Percentiles rank a stretch among this genome's conserved stretches.
These are phyloP conservation scores for Drosophila pegasa DNA, from an alignment of 2,888 invertebrate species.

Conservation along the genomic window DNA sequence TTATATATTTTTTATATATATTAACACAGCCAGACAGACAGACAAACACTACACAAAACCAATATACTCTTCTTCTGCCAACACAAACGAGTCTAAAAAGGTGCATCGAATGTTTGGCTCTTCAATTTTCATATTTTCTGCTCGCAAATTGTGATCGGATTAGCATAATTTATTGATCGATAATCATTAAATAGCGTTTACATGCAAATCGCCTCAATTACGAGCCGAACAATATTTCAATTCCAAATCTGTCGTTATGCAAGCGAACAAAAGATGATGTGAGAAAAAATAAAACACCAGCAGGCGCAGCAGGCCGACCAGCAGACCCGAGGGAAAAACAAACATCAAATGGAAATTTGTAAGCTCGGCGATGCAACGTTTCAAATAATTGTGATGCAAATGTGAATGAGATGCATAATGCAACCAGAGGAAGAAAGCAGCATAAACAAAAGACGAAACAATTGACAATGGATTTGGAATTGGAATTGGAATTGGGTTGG, in stretches of 20 bases:
- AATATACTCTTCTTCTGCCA: neutral
- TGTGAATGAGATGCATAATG: conserved; percentile 44
- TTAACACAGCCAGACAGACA: no score
- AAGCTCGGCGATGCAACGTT: conserved; percentile 56
- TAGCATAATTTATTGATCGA: conserved; percentile 60
- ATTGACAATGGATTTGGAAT: conserved; percentile 39
- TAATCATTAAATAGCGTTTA: conserved; percentile 47
- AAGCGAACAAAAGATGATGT: conserved; percentile 29
- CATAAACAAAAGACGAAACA: conserved; percentile 26
- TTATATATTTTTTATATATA: no score
- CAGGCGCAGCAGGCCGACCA: neutral
- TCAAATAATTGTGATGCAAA: conserved; percentile 67
- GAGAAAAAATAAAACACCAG: conserved; percentile 3
- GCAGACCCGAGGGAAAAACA: conserved; percentile 25
- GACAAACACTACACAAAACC: no score
- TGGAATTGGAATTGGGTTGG: conserved; percentile 26
- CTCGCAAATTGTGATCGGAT: conserved; percentile 30
- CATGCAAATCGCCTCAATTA: conserved; percentile 64
- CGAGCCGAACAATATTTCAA: conserved; percentile 41
- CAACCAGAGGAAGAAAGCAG: conserved; percentile 20
- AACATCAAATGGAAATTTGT: conserved; percentile 47
- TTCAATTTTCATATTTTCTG: conserved; percentile 15
- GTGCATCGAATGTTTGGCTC: neutral
- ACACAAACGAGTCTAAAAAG: neutral
- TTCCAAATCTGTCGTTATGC: conserved; percentile 43